A percentile compares a stretch with the other conserved stretches of the same genome.
These are phyloP conservation scores for Zaprionus capensis DNA, from an alignment of 1,140 invertebrate genomes.

Conservation along the genomic window DNA sequence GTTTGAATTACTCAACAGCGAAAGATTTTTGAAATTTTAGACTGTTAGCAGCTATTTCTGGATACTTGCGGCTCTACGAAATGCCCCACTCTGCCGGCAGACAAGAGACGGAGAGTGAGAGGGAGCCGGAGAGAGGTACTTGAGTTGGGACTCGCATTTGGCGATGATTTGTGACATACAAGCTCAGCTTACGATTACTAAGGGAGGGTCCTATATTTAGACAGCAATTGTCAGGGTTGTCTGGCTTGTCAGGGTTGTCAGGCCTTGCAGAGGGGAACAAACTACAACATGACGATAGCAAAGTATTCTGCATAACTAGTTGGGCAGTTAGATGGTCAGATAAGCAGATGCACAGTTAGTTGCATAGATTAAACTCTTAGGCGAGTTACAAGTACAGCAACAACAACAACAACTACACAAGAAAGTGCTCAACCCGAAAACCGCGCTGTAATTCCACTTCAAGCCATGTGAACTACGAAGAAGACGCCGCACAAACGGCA, in stretches of 20 bases:
- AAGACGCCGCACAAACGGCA: slow-evolving; percentile 33
- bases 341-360: slow-evolving; percentile 10
- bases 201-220: slow-evolving; percentile 40
- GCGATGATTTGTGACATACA: slow-evolving; percentile 49
- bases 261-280: not conserved
- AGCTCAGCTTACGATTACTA: slow-evolving; percentile 38
- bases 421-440: not conserved
- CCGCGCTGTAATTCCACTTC: not conserved
- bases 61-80: not conserved
- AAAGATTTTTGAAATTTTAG: slow-evolving; percentile 52
- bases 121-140: not conserved
- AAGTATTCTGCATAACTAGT: not conserved
- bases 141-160: slow-evolving; percentile 24
- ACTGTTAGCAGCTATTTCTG: slow-evolving; percentile 70
- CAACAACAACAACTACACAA: not conserved
- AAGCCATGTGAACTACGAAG: slow-evolving; percentile 31
- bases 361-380: slow-evolving; percentile 4
- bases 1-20: slow-evolving; percentile 72
- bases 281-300: no score
- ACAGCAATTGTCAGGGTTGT: slow-evolving; percentile 28
- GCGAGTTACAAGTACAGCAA: not conserved
- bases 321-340: not conserved
- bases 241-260: not conserved
- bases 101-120: not conserved
- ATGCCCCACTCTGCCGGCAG: not conserved